A percentile compares a stretch with the other conserved stretches of the same genome.
Evolutionary conservation across 2,113 vertebrate genomes (phyloP).

Genomic region (Rafetus swinhoei): DNA sequence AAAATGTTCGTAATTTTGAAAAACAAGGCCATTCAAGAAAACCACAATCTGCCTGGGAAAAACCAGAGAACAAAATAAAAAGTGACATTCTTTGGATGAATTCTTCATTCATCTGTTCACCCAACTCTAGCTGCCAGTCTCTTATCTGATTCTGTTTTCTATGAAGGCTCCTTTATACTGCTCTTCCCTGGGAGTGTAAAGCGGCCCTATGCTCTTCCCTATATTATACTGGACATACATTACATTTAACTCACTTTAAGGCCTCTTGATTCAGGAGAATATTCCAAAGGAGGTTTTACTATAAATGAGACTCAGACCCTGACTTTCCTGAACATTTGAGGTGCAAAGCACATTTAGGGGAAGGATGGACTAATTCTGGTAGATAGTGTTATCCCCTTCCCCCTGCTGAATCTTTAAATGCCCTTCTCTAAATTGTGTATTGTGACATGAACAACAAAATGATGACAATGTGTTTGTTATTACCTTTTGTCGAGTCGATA

Average conservation of each 20-base stretch:
- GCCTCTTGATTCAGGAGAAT: neutral
- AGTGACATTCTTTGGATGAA: neutral
- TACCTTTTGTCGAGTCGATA: neutral
- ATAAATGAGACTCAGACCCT: neutral
- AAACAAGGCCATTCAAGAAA: neutral
- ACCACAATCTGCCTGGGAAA: neutral
- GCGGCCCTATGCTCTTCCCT: neutral
- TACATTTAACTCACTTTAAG: neutral
- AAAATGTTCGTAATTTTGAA: neutral
- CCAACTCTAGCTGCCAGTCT: neutral
- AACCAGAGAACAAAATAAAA: neutral
- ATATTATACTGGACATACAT: neutral
- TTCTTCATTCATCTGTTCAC: neutral
- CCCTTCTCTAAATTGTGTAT: neutral
- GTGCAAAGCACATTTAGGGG: neutral
- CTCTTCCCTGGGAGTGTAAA: neutral
- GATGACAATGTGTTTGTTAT: neutral
- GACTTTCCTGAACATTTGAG: slow-evolving; percentile 9
- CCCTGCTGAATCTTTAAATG: neutral
- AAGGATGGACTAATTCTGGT: neutral
- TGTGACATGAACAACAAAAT: neutral
- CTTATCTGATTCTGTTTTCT: neutral
- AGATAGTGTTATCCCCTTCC: neutral
- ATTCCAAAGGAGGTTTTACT: slow-evolving; percentile 4
- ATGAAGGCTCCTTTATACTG: neutral